Evolutionary conservation across 2,797 vertebrate genomes (phyloP), one percentile per base, ranked within the genome.

Genomic region (Petrocephalus sullivani): DNA sequence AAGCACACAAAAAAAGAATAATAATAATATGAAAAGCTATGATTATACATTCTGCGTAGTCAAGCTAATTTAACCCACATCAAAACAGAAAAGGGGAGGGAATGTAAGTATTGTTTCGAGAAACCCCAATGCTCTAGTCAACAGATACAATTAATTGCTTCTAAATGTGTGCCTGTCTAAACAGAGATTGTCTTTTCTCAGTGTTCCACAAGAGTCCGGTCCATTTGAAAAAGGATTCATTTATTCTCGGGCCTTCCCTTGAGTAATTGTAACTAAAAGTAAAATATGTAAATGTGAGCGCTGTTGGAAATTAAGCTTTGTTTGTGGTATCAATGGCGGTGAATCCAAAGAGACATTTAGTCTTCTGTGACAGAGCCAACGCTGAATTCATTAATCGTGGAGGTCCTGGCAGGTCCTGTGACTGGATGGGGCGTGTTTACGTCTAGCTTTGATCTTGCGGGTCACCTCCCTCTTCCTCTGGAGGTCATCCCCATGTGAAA

Each of bases 131-230:
- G 91, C 92, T 91, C 90, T 81, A 88, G 92, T 93, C 92, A 90
- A 92, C 92, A 88, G 92, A 94, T 92, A 92, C 92, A 94, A 94
- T 94, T 93, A 94, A 95, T 94, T 92, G 92, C 89, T 91, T 87
- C 92, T 94, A 94, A 78, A 94, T 95, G 94, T 95, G 91, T 92
- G 92, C 93, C 93, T 91, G 92, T 93, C 93, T 93, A 94, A 95
- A 95, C 92, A 94, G 90, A 93, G 91, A 95, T 94, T 94, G 93
- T 93, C 94, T 94, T 95, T 92, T 92, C 93, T 95, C 94, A 93
- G 94, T 93, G 92, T 92, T 94, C 93, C 94, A 94, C 90, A 75
- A 87, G 54, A 90, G 92, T 83, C 90, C 75, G 87, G 92, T 91
- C 90, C 92, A 91, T 86, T 78, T 61, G 90, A 91, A 94, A 94